A percentile compares a stretch with the other conserved stretches of the same genome.
Conservation (phyloP, 1,140 invertebrate genomes). For the Hetaerina americana region DNA sequence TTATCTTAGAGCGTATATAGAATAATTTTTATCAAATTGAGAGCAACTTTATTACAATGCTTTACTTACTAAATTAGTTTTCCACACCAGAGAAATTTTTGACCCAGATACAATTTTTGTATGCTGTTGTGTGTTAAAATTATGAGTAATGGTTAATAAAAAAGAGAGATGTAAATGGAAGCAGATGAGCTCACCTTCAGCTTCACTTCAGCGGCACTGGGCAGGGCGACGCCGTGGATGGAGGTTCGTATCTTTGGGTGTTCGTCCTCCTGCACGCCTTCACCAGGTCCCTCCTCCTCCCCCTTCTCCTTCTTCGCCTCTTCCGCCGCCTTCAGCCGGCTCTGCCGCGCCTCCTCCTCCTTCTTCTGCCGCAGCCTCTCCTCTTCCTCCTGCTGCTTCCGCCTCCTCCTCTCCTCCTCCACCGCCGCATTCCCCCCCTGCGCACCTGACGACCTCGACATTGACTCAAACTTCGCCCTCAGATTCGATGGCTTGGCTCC, state of each 20-base stretch:
- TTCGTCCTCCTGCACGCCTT: slow-evolving; percentile 5
- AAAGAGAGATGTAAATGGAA: too few relatives aligned
- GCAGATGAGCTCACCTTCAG: neutral
- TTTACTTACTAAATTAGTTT: too few relatives aligned
- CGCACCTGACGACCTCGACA: slow-evolving; percentile 58
- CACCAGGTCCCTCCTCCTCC: slow-evolving; percentile 3
- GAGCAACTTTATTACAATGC: too few relatives aligned
- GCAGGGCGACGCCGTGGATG: neutral
- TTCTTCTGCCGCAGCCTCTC: neutral
- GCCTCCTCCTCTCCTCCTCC: slow-evolving; percentile 32
- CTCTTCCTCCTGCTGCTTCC: neutral
- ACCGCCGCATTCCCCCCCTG: slow-evolving; percentile 38
- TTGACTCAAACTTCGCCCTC: slow-evolving; percentile 66
- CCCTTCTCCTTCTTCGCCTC: slow-evolving; percentile 9
- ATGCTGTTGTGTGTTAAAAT: too few relatives aligned
- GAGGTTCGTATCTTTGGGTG: neutral
- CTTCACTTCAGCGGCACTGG: neutral
- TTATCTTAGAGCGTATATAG: too few relatives aligned
- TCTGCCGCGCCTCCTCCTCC: slow-evolving; percentile 8
- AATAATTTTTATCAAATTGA: too few relatives aligned
- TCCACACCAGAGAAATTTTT: too few relatives aligned
- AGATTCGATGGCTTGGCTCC: slow-evolving; percentile 60
- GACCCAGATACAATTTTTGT: too few relatives aligned
- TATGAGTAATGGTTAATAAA: too few relatives aligned
- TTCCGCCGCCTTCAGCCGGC: slow-evolving; percentile 13